These are phyloP conservation scores for Acanthosepion lycidas DNA, from an alignment of 2,888 invertebrate genomes.

Conservation along the genomic window DNA sequence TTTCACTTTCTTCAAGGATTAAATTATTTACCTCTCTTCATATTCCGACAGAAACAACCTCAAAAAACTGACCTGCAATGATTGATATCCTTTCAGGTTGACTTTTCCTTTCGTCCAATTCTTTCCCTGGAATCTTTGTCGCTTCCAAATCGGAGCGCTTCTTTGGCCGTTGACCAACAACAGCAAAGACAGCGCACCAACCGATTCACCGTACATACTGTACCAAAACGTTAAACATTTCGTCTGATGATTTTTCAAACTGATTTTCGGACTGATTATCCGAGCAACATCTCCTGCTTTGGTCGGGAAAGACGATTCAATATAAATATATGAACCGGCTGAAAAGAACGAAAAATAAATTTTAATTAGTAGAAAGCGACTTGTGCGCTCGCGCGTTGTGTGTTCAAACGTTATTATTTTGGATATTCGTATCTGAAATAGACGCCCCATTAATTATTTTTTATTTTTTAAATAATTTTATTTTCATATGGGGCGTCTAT, in stretches of 20 bases:
- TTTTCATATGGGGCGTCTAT: too few relatives aligned
- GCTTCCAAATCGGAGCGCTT: constrained; percentile 59
- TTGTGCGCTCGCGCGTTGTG: too few relatives aligned
- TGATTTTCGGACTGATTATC: constrained; percentile 59
- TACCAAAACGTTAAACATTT: constrained; percentile 66
- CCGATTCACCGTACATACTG: constrained; percentile 63
- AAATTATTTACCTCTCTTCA: not conserved
- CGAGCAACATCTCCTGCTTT: constrained; percentile 78
- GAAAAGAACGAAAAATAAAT: not conserved
- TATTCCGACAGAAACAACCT: not conserved
- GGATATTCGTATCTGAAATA: too few relatives aligned
- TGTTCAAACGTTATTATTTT: too few relatives aligned
- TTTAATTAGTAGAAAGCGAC: too few relatives aligned
- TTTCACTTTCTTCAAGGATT: too few relatives aligned
- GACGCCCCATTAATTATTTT: too few relatives aligned
- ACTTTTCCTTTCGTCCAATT: constrained; percentile 59
- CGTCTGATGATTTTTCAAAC: constrained; percentile 50
- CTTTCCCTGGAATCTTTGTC: constrained; percentile 61
- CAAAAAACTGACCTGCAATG: not conserved
- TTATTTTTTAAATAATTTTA: too few relatives aligned
- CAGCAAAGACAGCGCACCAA: constrained; percentile 60
- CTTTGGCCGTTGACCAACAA: not conserved
- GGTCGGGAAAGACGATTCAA: constrained; percentile 76
- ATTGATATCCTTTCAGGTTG: not conserved
- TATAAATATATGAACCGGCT: constrained; percentile 67